These are phyloP conservation scores for Myripristis jacobus DNA, from an alignment of 2,797 vertebrate species.

Conservation along the genomic window DNA sequence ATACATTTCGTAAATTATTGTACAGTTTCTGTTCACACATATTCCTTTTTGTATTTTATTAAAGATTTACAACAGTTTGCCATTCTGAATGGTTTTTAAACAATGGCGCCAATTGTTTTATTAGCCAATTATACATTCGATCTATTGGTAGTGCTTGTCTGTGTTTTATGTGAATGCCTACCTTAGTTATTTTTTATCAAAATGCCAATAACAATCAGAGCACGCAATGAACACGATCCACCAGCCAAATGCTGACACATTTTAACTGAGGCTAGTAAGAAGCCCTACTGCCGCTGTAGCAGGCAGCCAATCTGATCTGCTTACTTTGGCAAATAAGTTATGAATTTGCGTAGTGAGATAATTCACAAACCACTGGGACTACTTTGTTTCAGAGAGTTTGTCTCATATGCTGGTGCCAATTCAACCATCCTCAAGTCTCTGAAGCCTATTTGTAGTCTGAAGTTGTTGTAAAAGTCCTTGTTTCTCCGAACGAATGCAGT, in stretches of 20 bases:
- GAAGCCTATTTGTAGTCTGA: constrained; percentile 20
- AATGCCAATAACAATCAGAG: neutral
- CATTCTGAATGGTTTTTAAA: constrained; percentile 35
- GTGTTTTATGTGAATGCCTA: neutral
- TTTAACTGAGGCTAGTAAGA: constrained; percentile 39
- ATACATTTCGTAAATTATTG: constrained; percentile 55
- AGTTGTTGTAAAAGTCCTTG: constrained; percentile 25
- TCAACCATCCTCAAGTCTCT: constrained; percentile 27
- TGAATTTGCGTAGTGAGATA: neutral
- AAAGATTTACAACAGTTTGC: constrained; percentile 73
- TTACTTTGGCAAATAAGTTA: neutral
- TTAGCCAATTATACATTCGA: neutral
- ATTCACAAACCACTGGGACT: neutral
- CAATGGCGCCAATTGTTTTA: constrained; percentile 15
- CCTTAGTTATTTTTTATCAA: neutral
- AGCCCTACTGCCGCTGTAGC: constrained; percentile 41
- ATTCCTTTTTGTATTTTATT: constrained; percentile 81
- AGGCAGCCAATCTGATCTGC: constrained; percentile 15
- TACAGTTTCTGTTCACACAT: constrained; percentile 71
- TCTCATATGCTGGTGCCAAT: constrained; percentile 53
- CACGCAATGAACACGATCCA: constrained; percentile 46
- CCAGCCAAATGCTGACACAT: neutral
- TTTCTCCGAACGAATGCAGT: constrained; percentile 20
- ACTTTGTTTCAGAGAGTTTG: constrained; percentile 30
- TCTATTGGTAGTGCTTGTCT: neutral